Base-by-base conservation (phyloP, 2,113 vertebrate genomes). In the Anhinga anhinga region DNA sequence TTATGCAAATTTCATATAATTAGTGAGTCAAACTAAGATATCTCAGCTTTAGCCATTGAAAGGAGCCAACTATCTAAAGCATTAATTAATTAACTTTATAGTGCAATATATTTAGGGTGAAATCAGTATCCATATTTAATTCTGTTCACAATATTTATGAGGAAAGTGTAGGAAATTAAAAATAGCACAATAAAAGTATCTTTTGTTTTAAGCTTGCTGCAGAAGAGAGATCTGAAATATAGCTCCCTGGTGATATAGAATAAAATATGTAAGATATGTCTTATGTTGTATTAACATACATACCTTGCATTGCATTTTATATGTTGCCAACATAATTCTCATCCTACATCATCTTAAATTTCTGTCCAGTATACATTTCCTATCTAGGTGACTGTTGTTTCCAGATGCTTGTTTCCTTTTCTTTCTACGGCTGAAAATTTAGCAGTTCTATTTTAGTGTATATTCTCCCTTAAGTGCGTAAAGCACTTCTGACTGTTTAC, bases 401-500 rank as follows among this genome's bases (percentile, higher is more conserved):
- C 71, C 71, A 91, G 34, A 44, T 63, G 34, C 70, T 84, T 96
- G 25, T 82, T 95, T 90, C 77, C 34, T 87, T 96, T 91, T 70
- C 76, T 87, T 91, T 94, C 30, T 82, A 22, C 6, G 10, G 26
- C 34, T 94, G 94, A 80, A 91, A 97, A 96, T 97, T 95, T 93
- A 91, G 76, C 42, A 38, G 66, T 50, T 88, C 82, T 98, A 65
- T 96, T 97, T 77, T 86, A 36, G 66, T 47, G 38, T 82, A 23
- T 34, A 18, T 90, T 97, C 61, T 97, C 95, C 93, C 80, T 55
- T 49, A 93, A 74, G 82, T 86, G 70, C 69, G 69, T 90, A 79
- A 82, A 96, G 30, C 88, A 88, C 40, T 94, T 97, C 94, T 95
- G 71, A 94, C 86, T 96, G 93, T 95, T 95, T 97, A 96, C 67